These are phyloP conservation scores for Drosophila testacea DNA, from an alignment of 2,888 invertebrate genomes.

Conservation along the genomic window DNA sequence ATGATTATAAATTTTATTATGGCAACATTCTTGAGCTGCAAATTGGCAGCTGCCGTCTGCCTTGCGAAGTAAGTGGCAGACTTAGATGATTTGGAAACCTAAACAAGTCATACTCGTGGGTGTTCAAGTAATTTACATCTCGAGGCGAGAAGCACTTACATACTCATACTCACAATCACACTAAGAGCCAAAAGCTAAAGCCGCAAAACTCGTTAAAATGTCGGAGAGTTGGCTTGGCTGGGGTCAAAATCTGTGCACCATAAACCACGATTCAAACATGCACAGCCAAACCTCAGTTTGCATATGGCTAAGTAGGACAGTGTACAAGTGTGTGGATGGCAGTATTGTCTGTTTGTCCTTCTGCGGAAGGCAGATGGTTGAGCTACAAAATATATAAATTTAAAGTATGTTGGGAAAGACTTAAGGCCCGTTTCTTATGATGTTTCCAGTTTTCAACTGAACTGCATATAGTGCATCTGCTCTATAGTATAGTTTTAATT, in stretches of 20 bases:
- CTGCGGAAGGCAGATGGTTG: not conserved
- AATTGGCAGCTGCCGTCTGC: constrained; percentile 25
- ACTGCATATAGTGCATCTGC: not conserved
- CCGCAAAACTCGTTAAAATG: constrained; percentile 29
- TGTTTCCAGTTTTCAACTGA: not conserved
- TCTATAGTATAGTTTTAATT: constrained; percentile 7
- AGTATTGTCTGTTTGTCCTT: constrained; percentile 5
- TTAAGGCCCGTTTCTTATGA: not conserved
- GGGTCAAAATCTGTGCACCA: constrained; percentile 24
- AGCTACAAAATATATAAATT: constrained; percentile 22
- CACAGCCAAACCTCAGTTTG: constrained; percentile 7
- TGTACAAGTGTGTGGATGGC: not conserved
- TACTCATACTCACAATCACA: not conserved
- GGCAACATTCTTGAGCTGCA: constrained; percentile 28
- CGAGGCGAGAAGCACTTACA: constrained; percentile 19
- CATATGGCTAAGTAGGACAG: constrained; percentile 16
- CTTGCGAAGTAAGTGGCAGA: constrained; percentile 9
- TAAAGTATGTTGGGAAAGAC: constrained; percentile 8
- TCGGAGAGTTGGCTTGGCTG: constrained; percentile 10
- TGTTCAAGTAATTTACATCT: constrained; percentile 56
- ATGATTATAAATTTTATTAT: constrained; percentile 37
- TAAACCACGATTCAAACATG: constrained; percentile 28
- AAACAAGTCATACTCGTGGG: constrained; percentile 34
- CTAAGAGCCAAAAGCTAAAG: constrained; percentile 28
- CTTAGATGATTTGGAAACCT: constrained; percentile 13